Evolutionary conservation across 2,888 invertebrate species (phyloP), one percentile per base, ranked within the genome.

Genomic region (Micoletzkya japonica): DNA sequence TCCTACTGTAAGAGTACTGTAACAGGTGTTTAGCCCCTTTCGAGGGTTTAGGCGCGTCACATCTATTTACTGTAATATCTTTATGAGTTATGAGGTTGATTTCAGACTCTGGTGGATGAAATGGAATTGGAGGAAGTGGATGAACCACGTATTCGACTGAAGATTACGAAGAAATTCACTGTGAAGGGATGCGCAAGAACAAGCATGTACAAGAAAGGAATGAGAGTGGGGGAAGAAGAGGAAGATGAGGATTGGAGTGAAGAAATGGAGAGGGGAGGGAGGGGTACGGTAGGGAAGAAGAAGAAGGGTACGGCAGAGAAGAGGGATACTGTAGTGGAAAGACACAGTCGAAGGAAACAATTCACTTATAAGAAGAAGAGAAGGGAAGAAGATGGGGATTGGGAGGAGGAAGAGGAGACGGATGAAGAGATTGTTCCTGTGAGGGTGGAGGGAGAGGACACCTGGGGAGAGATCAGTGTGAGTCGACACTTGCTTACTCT

Each of bases 261-360:
- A 10, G 39, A 7, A 39, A 17, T n/a, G n/a, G n/a, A n/a, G n/a
- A n/a, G n/a, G n/a, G n/a, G n/a, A n/a, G n/a, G n/a, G 1, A 4
- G 58, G 37, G 58, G 58, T 58, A 58, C 58, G 58, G 36, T 58
- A 58, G 14, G 2, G 32, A 28, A n/a, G n/a, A n/a, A n/a, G n/a
- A n/a, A n/a, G 1, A 4, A 37, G 37, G 58, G 58, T 58, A 58
- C 58, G 58, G 36, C 37, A 58, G 14, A 1, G 32, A 28, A 24
- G 50, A 0, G 36, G 36, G 58, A 36, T 58, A 24, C 58, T 36
- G 58, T 58, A 58, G 58, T 34, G 10, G 56, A 26, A 17, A 24
- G 20, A 50, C 24, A n/a, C 4, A 24, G 20, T 50, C 20, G 50
- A 17, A 20, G 50, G 20, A 24, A 50, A 50, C n/a, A 24, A 24